Conservation (phyloP, 2,888 invertebrate genomes). For the Euzetes globulus region DNA sequence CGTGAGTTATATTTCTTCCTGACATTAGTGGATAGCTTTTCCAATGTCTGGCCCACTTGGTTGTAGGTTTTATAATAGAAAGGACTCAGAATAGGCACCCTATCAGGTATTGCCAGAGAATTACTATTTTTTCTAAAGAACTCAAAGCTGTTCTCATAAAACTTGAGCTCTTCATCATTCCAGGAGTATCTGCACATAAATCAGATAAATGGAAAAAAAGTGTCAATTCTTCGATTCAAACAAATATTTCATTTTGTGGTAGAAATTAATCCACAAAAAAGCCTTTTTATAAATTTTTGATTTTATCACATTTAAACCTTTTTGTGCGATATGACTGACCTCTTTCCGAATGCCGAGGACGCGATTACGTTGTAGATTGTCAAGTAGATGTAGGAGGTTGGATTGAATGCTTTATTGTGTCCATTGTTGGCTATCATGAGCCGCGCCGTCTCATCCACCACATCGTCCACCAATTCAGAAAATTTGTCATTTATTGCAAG, state of each 20-base stretch:
- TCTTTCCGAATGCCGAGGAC: conserved; percentile 28
- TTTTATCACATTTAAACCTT: too few species aligned
- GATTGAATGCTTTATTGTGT: conserved; percentile 4
- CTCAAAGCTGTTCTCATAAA: background rate
- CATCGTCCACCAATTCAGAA: background rate
- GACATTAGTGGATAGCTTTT: background rate
- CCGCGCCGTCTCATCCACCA: background rate
- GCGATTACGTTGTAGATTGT: conserved; percentile 22
- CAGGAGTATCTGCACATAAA: background rate
- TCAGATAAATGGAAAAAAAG: background rate
- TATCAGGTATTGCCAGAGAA: background rate
- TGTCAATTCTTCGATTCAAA: too few species aligned
- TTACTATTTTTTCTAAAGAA: background rate
- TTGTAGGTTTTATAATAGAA: background rate
- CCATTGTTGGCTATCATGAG: background rate
- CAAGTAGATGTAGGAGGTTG: background rate
- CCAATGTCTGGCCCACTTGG: background rate
- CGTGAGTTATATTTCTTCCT: background rate
- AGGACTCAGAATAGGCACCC: background rate
- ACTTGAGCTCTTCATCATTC: background rate
- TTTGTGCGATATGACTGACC: background rate
- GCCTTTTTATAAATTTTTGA: too few species aligned
- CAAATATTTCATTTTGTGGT: too few species aligned
- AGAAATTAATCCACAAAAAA: too few species aligned
- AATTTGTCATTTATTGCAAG: conserved; percentile 4